Evolutionary conservation across 2,797 vertebrate genomes (phyloP).

Genomic region (Mastacembelus armatus): DNA sequence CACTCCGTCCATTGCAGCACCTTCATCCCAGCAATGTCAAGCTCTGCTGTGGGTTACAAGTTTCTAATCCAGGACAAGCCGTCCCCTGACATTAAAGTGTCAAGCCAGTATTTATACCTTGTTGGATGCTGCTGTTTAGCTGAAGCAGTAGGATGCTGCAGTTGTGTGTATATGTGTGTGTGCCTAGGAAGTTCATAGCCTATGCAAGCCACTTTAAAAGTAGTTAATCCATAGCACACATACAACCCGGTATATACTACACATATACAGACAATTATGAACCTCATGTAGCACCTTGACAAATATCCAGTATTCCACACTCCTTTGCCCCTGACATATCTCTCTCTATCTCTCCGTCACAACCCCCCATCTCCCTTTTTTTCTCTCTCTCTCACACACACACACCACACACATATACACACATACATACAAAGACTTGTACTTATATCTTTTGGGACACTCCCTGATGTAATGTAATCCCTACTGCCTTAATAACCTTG

Average conservation of each 20-base stretch:
- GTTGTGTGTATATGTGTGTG: constrained; percentile 17
- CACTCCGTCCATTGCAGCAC: constrained; percentile 71
- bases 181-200: constrained; percentile 82
- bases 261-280: constrained; percentile 45
- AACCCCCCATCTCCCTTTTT: no score
- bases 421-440: constrained; percentile 23
- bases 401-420: no score
- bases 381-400: constrained; percentile 9
- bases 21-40: constrained; percentile 89
- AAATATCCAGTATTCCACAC: constrained; percentile 37
- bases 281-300: constrained; percentile 39
- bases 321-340: constrained; percentile 4
- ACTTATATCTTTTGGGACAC: no score
- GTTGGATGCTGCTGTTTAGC: constrained; percentile 65
- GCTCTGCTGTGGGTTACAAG: constrained; percentile 86
- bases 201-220: constrained; percentile 89
- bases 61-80: constrained; percentile 95
- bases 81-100: constrained; percentile 98
- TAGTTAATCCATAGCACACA: constrained; percentile 86
- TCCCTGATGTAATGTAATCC: no score
- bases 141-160: constrained; percentile 44
- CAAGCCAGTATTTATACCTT: constrained; percentile 94
- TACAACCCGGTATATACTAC: constrained; percentile 29
- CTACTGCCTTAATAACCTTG: no score
- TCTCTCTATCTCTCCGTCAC: constrained; percentile 8